Evolutionary conservation across 2,797 vertebrate genomes (phyloP).

Genomic region (Hypotaenidia okinawae): DNA sequence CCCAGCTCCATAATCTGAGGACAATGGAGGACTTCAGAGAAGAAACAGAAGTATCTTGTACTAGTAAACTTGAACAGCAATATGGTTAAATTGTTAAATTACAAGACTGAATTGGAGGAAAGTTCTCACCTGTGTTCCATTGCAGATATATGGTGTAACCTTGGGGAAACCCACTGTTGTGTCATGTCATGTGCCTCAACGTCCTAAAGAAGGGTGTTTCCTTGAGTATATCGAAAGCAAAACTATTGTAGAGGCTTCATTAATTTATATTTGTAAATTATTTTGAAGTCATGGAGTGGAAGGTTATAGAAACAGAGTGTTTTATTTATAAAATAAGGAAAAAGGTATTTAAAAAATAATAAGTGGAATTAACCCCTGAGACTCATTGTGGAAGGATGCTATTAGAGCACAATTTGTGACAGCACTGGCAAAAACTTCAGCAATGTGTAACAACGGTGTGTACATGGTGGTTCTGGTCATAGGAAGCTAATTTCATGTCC

Average conservation of each 20-base stretch:
- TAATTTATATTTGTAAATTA: neutral
- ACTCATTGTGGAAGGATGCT: neutral
- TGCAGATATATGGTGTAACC: neutral
- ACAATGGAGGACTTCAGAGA: neutral
- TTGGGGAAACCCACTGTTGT: neutral
- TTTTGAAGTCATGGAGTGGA: neutral
- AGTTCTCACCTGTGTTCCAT: neutral
- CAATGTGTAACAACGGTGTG: fast-evolving
- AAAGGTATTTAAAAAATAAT: neutral
- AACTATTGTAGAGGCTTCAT: neutral
- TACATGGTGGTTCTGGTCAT: neutral
- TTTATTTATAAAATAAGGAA: neutral
- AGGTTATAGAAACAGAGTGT: neutral
- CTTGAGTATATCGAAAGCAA: neutral
- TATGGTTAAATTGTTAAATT: neutral
- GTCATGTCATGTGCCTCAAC: fast-evolving
- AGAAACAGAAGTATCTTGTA: neutral
- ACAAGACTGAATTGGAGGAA: neutral
- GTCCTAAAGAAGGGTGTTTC: neutral
- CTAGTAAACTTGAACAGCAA: neutral
- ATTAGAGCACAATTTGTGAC: neutral
- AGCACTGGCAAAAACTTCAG: neutral
- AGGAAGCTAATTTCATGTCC: constrained; percentile 7
- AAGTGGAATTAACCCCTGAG: neutral
- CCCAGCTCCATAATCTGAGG: neutral